Conservation (phyloP, 2,797 vertebrate genomes). For the Hypotaenidia okinawae region DNA sequence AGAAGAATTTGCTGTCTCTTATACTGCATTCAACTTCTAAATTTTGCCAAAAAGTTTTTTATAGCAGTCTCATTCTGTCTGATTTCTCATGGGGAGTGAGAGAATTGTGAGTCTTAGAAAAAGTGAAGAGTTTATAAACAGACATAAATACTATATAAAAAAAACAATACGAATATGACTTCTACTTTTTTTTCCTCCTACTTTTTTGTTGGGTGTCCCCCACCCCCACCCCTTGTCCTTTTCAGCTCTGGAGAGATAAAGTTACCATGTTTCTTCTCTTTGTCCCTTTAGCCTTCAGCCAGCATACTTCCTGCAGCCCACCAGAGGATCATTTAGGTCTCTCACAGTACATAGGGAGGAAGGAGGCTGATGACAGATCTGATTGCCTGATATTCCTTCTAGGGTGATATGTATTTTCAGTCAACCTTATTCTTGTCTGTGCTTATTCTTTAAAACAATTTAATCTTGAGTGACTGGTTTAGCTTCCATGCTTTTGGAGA, state of each 20-base stretch:
- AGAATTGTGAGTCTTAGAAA: background rate
- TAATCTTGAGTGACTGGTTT: background rate
- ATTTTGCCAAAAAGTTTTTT: background rate
- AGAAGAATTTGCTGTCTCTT: background rate
- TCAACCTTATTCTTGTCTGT: background rate
- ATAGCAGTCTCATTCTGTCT: background rate
- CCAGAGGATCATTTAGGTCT: background rate
- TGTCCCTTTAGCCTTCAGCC: background rate
- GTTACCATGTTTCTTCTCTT: rapidly evolving
- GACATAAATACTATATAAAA: background rate
- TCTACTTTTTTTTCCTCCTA: background rate
- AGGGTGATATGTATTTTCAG: background rate
- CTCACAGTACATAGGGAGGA: background rate
- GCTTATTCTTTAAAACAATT: background rate
- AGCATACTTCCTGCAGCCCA: background rate
- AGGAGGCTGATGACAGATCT: background rate
- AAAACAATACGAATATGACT: background rate
- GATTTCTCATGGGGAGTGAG: background rate
- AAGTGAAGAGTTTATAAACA: background rate
- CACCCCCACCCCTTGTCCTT: background rate
- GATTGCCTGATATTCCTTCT: background rate
- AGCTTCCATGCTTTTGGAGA: background rate
- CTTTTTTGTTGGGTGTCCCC: background rate
- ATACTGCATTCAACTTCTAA: background rate
- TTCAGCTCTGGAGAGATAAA: background rate